Evolutionary conservation across 1,140 invertebrate genomes (phyloP).

Genomic region (Gonatopus flavifemur): DNA sequence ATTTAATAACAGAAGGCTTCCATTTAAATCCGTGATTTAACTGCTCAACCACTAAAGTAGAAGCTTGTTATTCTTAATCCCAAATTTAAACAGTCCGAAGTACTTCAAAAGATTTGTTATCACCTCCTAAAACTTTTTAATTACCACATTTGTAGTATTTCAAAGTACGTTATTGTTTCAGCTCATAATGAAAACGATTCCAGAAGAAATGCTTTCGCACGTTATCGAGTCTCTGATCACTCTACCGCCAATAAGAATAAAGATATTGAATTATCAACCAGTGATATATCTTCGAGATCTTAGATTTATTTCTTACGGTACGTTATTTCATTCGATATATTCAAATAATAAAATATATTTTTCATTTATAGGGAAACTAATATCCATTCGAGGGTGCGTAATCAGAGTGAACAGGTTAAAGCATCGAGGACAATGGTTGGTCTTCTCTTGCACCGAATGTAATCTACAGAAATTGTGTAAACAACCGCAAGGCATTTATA

Average conservation of each 20-base stretch:
- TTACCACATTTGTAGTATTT: too few species aligned
- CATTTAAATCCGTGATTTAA: too few species aligned
- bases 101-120: too few species aligned
- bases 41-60: too few species aligned
- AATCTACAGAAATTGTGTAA: constrained; percentile 34
- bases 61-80: too few species aligned
- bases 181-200: constrained; percentile 54
- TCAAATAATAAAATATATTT: constrained; percentile 2
- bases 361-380: constrained; percentile 71
- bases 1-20: too few species aligned
- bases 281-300: constrained; percentile 71
- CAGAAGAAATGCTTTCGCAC: constrained; percentile 46
- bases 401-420: constrained; percentile 78
- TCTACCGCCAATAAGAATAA: constrained; percentile 62
- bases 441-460: constrained; percentile 68
- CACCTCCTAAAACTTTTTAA: too few species aligned
- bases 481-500: constrained; percentile 47
- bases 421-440: constrained; percentile 73
- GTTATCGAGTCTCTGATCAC: constrained; percentile 32
- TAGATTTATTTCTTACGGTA: constrained; percentile 79
- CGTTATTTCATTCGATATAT: constrained; percentile 26
- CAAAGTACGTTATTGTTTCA: constrained; percentile 38
- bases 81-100: too few species aligned
- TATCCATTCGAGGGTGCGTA: constrained; percentile 83
- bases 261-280: constrained; percentile 72